phyloP scores from a whole-genome alignment of 2,888 invertebrate species.

The Mesorhabditis belari region DNA sequence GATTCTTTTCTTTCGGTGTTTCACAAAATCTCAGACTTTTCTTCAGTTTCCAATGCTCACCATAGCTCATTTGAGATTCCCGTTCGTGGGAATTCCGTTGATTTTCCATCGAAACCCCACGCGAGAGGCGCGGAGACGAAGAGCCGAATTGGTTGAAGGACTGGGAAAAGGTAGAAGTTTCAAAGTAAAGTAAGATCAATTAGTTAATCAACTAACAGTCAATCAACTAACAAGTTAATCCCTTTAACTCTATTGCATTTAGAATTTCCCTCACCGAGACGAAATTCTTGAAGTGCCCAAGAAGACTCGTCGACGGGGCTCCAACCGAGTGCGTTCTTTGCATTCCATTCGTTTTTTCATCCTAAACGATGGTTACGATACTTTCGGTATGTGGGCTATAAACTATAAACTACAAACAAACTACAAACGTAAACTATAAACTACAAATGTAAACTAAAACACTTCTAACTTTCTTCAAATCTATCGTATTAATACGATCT shows the following conservation, averaged over 20 bases:
- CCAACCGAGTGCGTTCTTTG: slow-evolving; percentile 33
- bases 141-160: slow-evolving; percentile 2
- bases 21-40: too few relatives aligned
- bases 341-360: slow-evolving; percentile 23
- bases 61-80: background rate
- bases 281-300: slow-evolving; percentile 40
- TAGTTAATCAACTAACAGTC: slow-evolving; percentile 4
- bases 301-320: slow-evolving; percentile 26
- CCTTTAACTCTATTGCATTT: too few relatives aligned
- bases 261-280: slow-evolving; percentile 5
- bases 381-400: too few relatives aligned
- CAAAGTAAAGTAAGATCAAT: background rate
- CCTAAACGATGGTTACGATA: too few relatives aligned
- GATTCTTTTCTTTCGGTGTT: too few relatives aligned
- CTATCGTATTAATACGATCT: too few relatives aligned
- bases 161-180: background rate
- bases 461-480: too few relatives aligned
- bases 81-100: background rate
- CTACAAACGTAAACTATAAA: too few relatives aligned
- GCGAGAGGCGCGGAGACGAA: slow-evolving; percentile 12
- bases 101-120: slow-evolving; percentile 36
- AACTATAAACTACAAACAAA: too few relatives aligned
- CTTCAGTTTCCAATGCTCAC: background rate
- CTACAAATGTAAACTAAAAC: too few relatives aligned
- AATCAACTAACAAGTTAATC: slow-evolving; percentile 27